Evolutionary conservation across 1,140 invertebrate genomes (phyloP), one percentile per base, ranked within the genome.

Genomic region (Heterodera schachtii): DNA sequence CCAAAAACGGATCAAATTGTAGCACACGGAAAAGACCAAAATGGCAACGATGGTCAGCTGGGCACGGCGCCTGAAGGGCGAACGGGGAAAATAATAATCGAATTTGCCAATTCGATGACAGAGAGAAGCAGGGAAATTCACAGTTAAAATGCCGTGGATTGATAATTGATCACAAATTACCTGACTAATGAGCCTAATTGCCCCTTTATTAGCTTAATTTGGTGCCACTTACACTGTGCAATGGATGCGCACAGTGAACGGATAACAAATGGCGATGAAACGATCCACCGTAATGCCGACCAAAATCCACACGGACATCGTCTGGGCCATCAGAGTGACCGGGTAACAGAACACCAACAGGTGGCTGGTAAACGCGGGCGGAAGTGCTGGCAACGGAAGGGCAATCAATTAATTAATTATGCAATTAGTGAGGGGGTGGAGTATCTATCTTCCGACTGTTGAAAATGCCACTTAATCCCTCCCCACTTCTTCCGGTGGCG

Each of bases 251-350:
- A 87, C 88, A 21, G 75, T 70, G 76, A 89, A 89, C 6, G 88
- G 88, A 83, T 89, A 86, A 64, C 89, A 90, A 5, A 89, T 88
- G 67, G 88, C 96, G 87, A 98, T 92, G 90, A 95, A 98, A 82
- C 96, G 93, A 90, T 98, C 96, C 57, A 97, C 91, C 19, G 95
- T 96, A 94, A 98, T 97, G 66, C 97, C 92, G 0, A 98, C 95
- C 19, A 98, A 91, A 78, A 89, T 81, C 89, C 88, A 89, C 9
- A 89, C 80, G 7, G 83, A 87, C 86, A 86, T 82, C 8, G 84
- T 82, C 81, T 90, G 88, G 19, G 84, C 84, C 87, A 89, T 89
- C 13, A 89, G 66, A 52, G 82, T 85, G 9, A 89, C 71, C 67
- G 88, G 88, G 79, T 89, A 89, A n/a, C 82, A 73, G 75, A 84